Evolutionary conservation across 2,113 vertebrate genomes (phyloP).

Genomic region (Oryzias celebensis): DNA sequence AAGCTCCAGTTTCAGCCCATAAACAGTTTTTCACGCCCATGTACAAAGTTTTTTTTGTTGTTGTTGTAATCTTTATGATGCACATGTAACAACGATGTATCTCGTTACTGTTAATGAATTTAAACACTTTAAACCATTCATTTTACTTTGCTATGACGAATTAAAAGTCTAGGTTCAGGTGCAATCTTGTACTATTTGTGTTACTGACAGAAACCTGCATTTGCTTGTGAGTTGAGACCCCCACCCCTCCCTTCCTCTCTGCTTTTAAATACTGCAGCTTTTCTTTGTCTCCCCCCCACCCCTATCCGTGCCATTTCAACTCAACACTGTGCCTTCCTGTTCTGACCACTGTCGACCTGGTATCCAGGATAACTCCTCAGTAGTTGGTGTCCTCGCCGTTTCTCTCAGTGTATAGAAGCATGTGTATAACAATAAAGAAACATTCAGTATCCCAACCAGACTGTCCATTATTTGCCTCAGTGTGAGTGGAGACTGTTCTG

Average conservation of each 20-base stretch:
- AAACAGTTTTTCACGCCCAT: constrained; percentile 47
- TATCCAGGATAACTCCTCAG: constrained; percentile 73
- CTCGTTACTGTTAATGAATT: constrained; percentile 32
- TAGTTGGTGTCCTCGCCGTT: constrained; percentile 58
- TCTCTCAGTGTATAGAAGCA: constrained; percentile 69
- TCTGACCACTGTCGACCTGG: constrained; percentile 74
- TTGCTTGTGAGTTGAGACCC: constrained; percentile 60
- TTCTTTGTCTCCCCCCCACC: constrained; percentile 20
- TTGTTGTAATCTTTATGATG: constrained; percentile 12
- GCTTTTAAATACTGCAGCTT: constrained; percentile 44
- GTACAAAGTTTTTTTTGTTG: constrained; percentile 45
- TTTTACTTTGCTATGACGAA: constrained; percentile 44
- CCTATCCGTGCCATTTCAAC: constrained; percentile 70
- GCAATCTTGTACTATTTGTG: constrained; percentile 29
- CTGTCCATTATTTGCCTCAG: no score
- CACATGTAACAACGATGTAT: constrained; percentile 14
- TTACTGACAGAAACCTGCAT: constrained; percentile 39
- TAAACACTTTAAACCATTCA: constrained; percentile 37
- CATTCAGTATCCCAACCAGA: constrained; percentile 32
- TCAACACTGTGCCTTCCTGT: constrained; percentile 75
- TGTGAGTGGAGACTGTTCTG: no score
- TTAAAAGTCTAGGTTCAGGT: constrained; percentile 39
- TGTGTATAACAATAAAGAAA: constrained; percentile 74
- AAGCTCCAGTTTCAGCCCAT: constrained; percentile 37
- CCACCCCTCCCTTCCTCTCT: constrained; percentile 13